Evolutionary conservation across 2,888 invertebrate genomes (phyloP), one percentile per base, ranked within the genome.

Genomic region (Beris morrisii): DNA sequence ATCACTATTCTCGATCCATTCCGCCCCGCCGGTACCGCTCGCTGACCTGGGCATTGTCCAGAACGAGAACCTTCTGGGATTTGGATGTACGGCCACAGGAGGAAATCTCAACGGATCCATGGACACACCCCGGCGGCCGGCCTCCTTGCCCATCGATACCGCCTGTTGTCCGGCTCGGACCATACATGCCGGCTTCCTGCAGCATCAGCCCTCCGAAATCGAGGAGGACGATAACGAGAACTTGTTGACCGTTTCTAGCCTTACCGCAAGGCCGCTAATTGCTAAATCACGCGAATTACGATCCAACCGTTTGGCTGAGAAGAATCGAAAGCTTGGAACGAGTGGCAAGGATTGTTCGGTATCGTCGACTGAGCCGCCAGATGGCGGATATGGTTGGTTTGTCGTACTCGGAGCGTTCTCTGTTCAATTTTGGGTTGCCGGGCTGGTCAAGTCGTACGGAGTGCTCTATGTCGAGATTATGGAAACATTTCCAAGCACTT

Each of bases 351-450:
- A 32, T 9, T 7, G 13, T 44, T 4, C 48, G 9, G 45, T 38
- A 2, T 74, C 71, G 28, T 74, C 71, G 52, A 72, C 75, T 13
- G 82, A 83, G 66, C 85, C 89, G 0, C 84, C 88, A 0, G 90
- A 90, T 73, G 90, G 90, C 1, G 90, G 90, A 0, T 90, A 90
- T 76, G 90, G 90, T 30, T 90, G 90, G 90, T 84, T 90, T 74
- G 87, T 90, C 32, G 89, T 90, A 2, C 86, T 87, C 70, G 91
- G 91, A 0, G 90, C 90, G 0, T 90, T 91, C 76, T 87, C 90
- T 76, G 91, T 91, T 43, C 91, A 91, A 76, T 89, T 91, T 79
- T 89, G 91, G 86, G 90, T 91, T 44, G 90, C 91, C 0, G 91
- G 91, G 0, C 83, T 90, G 67, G 89, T 91, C 74, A 91, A 91